These are phyloP conservation scores for Clytia hemisphaerica DNA, from an alignment of 30 jellyfish, hydroid and myxozoan genomes.

Conservation along the genomic window DNA sequence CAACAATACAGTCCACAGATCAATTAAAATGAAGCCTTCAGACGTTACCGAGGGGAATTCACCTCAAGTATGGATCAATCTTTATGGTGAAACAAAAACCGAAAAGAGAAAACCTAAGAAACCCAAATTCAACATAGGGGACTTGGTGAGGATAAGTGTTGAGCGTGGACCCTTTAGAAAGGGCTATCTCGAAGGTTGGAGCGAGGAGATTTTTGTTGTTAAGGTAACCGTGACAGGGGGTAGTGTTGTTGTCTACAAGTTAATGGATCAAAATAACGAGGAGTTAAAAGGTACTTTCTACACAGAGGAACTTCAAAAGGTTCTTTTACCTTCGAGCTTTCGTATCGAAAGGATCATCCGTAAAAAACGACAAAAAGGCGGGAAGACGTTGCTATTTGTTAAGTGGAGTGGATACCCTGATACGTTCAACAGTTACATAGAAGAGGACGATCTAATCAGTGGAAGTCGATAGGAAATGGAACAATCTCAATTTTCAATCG, in stretches of 20 bases:
- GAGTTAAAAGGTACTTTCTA: conserved; percentile 24
- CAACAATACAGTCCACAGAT: conserved; percentile 15
- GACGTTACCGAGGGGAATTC: conserved; percentile 20
- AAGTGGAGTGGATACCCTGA: conserved; percentile 38
- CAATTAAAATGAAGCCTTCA: conserved; percentile 12
- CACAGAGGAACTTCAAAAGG: conserved; percentile 38
- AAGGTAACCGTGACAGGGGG: background rate
- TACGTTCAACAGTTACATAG: conserved; percentile 25
- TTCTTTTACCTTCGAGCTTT: conserved; percentile 9
- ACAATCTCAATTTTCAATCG: too few species aligned
- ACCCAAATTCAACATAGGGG: conserved; percentile 21
- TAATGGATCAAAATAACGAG: conserved; percentile 17
- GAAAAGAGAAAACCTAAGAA: background rate
- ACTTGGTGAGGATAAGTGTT: conserved; percentile 13
- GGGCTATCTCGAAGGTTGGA: conserved; percentile 42
- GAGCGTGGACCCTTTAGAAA: conserved; percentile 14
- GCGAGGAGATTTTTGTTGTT: conserved; percentile 34
- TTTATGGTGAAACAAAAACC: conserved; percentile 2
- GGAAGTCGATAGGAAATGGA: too few species aligned
- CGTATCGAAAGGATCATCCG: conserved; percentile 43
- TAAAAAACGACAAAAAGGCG: conserved; percentile 10
- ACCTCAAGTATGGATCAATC: conserved; percentile 16
- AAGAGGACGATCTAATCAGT: too few species aligned
- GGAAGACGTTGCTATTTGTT: too few species aligned
- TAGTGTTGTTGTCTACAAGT: conserved; percentile 6